Conservation (phyloP, 2,113 vertebrate species). For the Psilopsiagon aymara region DNA sequence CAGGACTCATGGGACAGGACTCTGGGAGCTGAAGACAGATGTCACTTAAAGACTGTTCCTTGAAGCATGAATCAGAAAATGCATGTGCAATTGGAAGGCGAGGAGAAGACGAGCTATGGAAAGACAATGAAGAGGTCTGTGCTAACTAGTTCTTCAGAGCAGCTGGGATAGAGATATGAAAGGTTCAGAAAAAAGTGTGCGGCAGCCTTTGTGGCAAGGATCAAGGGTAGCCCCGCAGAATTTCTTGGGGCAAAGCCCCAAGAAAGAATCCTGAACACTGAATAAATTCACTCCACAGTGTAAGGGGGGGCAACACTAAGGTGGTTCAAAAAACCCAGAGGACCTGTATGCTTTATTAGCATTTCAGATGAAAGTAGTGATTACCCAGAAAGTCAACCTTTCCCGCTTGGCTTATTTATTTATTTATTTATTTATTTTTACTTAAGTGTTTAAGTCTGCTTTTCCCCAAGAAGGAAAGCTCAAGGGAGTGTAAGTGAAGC, state of each 20-base stretch:
- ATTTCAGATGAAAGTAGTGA: not conserved
- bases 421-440: not conserved
- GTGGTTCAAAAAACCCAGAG: not conserved
- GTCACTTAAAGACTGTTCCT: not conserved
- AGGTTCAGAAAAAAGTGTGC: not conserved
- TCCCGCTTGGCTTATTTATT: not conserved
- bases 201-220: not conserved
- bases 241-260: not conserved
- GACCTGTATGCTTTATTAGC: not conserved
- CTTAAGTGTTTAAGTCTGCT: not conserved
- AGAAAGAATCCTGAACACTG: not conserved
- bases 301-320: not conserved
- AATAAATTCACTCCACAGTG: not conserved
- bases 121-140: not conserved
- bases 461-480: not conserved
- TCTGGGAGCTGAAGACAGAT: not conserved
- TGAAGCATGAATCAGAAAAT: not conserved
- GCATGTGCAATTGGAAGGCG: not conserved
- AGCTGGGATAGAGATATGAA: not conserved
- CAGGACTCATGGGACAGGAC: not conserved
- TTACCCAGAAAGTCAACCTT: not conserved
- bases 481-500: not conserved
- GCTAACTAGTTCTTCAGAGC: not conserved
- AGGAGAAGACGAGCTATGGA: not conserved
- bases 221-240: not conserved